Evolutionary conservation across 2,113 vertebrate species (phyloP).

Genomic region (Merops nubicus): DNA sequence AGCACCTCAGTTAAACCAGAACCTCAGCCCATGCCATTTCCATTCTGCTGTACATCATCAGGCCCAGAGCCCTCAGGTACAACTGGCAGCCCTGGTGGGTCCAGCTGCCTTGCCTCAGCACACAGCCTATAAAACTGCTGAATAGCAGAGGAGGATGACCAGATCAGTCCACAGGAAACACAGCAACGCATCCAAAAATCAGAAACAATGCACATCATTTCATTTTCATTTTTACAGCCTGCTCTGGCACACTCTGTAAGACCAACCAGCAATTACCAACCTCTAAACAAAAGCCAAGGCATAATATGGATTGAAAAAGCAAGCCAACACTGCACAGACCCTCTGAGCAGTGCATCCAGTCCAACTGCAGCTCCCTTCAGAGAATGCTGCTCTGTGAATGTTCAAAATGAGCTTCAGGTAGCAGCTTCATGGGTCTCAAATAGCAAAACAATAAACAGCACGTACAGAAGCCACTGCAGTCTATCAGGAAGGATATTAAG

Average conservation of each 20-base stretch:
- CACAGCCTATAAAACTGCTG: neutral
- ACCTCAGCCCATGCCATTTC: neutral
- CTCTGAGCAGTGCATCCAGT: neutral
- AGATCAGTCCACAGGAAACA: neutral
- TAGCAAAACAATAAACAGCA: neutral
- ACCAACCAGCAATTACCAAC: neutral
- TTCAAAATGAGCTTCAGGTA: neutral
- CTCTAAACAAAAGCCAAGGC: neutral
- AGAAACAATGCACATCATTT: neutral
- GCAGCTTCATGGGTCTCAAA: neutral
- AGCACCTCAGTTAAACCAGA: no score
- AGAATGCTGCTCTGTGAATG: neutral
- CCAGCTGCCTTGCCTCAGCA: neutral
- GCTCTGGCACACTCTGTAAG: neutral
- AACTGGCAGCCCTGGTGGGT: neutral
- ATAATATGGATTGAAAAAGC: neutral
- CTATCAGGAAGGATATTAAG: neutral
- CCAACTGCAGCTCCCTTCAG: neutral
- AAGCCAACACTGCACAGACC: neutral
- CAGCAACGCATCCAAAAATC: neutral
- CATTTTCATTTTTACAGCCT: neutral
- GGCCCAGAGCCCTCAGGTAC: neutral
- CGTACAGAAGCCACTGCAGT: neutral
- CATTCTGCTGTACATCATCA: neutral
- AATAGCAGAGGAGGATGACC: rapidly evolving